phyloP scores from a whole-genome alignment of 2,797 vertebrate genomes.

The Brachyalestes nurse region DNA sequence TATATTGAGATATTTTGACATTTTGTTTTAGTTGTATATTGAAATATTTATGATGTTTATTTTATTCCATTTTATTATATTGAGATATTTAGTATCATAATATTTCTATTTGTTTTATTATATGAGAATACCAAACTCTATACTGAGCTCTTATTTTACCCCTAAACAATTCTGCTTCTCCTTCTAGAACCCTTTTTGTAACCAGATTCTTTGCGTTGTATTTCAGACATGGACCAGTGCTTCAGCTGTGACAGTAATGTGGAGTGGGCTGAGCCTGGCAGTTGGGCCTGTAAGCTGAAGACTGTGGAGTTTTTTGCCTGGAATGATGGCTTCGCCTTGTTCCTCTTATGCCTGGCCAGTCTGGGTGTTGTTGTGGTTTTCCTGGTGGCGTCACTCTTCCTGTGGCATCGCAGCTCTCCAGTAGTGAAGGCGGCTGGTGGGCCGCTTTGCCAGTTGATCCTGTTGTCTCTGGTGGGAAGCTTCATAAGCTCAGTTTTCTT shows the following conservation, averaged over 20 bases:
- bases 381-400: conserved; percentile 80
- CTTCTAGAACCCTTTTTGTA: too few relatives aligned
- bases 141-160: too few relatives aligned
- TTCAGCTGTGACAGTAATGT: conserved; percentile 75
- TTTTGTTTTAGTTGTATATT: too few relatives aligned
- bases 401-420: conserved; percentile 80
- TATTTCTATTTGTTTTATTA: too few relatives aligned
- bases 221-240: conserved; percentile 86
- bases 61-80: too few relatives aligned
- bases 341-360: conserved; percentile 76
- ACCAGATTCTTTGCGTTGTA: not conserved
- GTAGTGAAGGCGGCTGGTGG: conserved; percentile 86
- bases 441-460: conserved; percentile 82
- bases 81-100: too few relatives aligned
- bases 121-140: too few relatives aligned
- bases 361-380: conserved; percentile 80
- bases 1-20: too few relatives aligned
- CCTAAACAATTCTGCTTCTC: too few relatives aligned
- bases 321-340: conserved; percentile 81
- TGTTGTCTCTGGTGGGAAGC: conserved; percentile 83
- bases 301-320: conserved; percentile 78
- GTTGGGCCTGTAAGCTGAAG: conserved; percentile 78
- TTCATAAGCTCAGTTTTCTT: conserved; percentile 84
- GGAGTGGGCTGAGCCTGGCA: conserved; percentile 83
- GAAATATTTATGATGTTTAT: too few relatives aligned